phyloP scores from a whole-genome alignment of 2,797 vertebrate genomes.

The Xyrichtys novacula region DNA sequence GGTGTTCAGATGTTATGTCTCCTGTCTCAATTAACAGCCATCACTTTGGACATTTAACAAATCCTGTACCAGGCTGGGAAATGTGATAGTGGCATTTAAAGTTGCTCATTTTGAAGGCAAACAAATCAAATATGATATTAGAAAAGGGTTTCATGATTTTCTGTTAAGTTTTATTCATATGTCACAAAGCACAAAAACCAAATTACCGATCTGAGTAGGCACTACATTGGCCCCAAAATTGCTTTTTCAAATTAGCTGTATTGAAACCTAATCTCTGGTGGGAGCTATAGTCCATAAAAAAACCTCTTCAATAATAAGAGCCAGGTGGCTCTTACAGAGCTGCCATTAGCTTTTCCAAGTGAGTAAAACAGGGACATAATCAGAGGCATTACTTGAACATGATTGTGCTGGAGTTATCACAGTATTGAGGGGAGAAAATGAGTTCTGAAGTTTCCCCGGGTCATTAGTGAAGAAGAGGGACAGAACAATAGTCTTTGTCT shows the following conservation, averaged over 20 bases:
- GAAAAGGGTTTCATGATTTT: neutral
- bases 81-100: neutral
- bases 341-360: neutral
- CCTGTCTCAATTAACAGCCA: neutral
- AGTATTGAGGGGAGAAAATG: neutral
- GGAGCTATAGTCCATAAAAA: neutral
- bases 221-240: neutral
- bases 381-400: slow-evolving; percentile 12
- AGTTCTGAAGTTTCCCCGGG: neutral
- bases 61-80: neutral
- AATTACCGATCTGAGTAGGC: neutral
- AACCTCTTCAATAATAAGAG: neutral
- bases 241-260: neutral
- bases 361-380: neutral
- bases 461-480: slow-evolving; percentile 1
- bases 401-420: neutral
- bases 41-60: neutral
- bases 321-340: neutral
- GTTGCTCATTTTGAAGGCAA: neutral
- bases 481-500: slow-evolving; percentile 3
- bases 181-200: neutral
- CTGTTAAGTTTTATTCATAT: neutral
- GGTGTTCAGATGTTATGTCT: neutral
- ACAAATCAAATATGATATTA: neutral
- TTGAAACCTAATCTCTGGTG: neutral